These are phyloP conservation scores for Stenodema calcarata DNA, from an alignment of 2,888 invertebrate species.

Conservation along the genomic window DNA sequence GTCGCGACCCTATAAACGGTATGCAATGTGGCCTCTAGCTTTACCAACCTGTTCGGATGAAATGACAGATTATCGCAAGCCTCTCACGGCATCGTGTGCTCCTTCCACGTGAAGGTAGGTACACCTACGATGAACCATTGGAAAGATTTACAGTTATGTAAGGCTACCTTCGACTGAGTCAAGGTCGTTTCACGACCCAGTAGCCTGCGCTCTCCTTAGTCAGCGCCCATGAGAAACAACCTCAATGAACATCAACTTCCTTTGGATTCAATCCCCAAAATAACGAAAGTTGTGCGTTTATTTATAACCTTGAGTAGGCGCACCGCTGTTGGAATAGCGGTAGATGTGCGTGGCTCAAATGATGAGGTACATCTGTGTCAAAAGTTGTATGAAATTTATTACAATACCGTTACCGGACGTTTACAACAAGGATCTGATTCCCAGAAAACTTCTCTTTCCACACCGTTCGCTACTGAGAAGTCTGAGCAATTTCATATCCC, in stretches of 20 bases:
- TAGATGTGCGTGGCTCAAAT: neutral
- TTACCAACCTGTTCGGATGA: neutral
- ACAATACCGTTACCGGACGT: neutral
- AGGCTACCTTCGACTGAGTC: slow-evolving; percentile 18
- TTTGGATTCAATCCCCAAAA: neutral
- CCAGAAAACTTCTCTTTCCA: neutral
- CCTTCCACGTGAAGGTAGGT: neutral
- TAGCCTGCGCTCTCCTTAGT: neutral
- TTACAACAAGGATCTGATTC: neutral
- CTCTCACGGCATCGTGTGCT: neutral
- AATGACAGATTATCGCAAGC: neutral
- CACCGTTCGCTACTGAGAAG: neutral
- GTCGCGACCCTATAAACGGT: neutral
- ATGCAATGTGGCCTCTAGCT: neutral
- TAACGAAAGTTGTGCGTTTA: neutral
- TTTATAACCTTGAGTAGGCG: neutral
- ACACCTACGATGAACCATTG: slow-evolving; percentile 31
- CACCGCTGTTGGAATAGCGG: neutral
- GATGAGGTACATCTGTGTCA: neutral
- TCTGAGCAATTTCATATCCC: too few species aligned
- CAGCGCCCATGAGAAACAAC: neutral
- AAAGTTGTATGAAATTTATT: neutral
- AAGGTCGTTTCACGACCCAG: slow-evolving; percentile 31
- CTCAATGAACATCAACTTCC: neutral
- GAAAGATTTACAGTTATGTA: slow-evolving; percentile 46